Evolutionary conservation across 2,797 vertebrate genomes (phyloP).

Genomic region (Gymnoscopelus braueri): DNA sequence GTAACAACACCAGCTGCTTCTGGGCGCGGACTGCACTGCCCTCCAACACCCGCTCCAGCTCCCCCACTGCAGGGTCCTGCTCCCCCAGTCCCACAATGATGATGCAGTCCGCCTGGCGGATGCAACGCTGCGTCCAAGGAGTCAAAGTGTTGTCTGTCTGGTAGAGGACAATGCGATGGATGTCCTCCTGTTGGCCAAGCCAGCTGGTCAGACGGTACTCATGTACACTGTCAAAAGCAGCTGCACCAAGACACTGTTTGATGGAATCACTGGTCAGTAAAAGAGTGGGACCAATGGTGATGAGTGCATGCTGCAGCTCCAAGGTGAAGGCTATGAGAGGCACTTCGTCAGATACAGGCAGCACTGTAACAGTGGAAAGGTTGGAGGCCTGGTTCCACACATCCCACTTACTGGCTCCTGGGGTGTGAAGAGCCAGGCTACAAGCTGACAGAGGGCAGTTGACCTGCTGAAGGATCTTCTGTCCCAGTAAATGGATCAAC

Average conservation of each 20-base stretch:
- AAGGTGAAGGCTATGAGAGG: constrained; percentile 91
- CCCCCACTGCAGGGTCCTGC: constrained; percentile 90
- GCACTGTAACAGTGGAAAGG: constrained; percentile 90
- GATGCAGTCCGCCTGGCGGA: constrained; percentile 95
- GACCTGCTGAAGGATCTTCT: constrained; percentile 96
- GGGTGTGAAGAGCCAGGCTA: constrained; percentile 83
- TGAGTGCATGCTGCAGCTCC: constrained; percentile 93
- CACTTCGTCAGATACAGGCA: constrained; percentile 93
- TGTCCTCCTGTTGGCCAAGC: constrained; percentile 96
- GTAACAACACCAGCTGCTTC: constrained; percentile 92
- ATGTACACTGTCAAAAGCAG: constrained; percentile 92
- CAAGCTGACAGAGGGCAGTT: constrained; percentile 86
- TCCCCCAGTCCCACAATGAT: constrained; percentile 94
- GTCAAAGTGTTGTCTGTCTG: constrained; percentile 91
- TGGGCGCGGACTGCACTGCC: constrained; percentile 91
- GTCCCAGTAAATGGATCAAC: constrained; percentile 92
- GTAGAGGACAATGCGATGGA: constrained; percentile 94
- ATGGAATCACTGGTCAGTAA: constrained; percentile 93
- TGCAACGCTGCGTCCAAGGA: constrained; percentile 95
- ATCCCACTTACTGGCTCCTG: constrained; percentile 88
- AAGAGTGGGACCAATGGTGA: constrained; percentile 88
- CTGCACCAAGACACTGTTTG: constrained; percentile 89
- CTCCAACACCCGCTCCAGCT: constrained; percentile 95
- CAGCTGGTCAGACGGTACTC: constrained; percentile 96
- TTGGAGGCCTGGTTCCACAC: constrained; percentile 89